A percentile compares a stretch with the other conserved stretches of the same genome.
Conservation (phyloP, 2,797 vertebrate genomes). For the Hozukius guyotensis region DNA sequence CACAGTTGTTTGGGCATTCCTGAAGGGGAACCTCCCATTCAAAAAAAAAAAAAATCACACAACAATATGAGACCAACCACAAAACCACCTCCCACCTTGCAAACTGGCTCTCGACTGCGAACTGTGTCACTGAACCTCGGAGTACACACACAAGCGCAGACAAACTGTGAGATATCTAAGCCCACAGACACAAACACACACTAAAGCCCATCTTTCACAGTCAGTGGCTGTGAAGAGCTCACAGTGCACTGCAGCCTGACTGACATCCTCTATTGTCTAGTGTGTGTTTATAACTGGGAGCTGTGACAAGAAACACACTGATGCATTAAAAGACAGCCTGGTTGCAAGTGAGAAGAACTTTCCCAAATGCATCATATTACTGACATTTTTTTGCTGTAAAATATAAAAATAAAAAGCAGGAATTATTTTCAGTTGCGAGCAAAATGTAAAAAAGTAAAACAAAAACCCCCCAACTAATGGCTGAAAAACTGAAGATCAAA, state of each 20-base stretch:
- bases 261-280: conserved; percentile 47
- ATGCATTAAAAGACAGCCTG: background rate
- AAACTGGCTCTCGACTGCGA: conserved; percentile 31
- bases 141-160: conserved; percentile 51
- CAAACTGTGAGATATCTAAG: conserved; percentile 41
- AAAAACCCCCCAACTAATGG: background rate
- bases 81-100: conserved; percentile 49
- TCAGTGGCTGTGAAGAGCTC: conserved; percentile 67
- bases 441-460: background rate
- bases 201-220: conserved; percentile 67
- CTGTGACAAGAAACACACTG: conserved; percentile 34
- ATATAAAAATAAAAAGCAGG: background rate
- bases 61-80: conserved; percentile 21
- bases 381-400: background rate
- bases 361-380: background rate
- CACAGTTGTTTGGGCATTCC: conserved; percentile 56
- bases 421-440: background rate
- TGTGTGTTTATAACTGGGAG: conserved; percentile 33
- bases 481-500: background rate
- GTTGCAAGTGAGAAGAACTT: background rate
- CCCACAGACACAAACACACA: conserved; percentile 53
- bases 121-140: conserved; percentile 57
- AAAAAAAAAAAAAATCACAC: conserved; percentile 13
- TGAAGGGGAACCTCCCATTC: conserved; percentile 46
- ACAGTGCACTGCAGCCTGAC: conserved; percentile 23